Percentiles rank a stretch among this genome's conserved stretches.
Conservation (phyloP, 2,113 vertebrate genomes). For the Crotalus horridus region DNA sequence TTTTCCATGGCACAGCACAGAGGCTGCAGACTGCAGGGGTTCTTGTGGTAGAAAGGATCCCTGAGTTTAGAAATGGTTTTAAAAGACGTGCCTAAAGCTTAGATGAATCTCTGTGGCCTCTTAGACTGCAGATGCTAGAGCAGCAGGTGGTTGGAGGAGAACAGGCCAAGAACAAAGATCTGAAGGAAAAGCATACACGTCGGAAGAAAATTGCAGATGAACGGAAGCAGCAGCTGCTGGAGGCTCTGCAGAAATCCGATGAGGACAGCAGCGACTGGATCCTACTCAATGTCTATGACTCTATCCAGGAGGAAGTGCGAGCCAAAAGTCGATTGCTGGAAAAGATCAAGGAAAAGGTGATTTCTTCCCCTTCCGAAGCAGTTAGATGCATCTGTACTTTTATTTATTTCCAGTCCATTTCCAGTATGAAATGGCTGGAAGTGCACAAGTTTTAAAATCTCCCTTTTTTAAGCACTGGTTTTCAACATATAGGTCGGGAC, state of each 20-base stretch:
- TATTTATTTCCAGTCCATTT: neutral
- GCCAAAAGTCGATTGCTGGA: conserved; percentile 80
- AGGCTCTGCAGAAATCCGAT: conserved; percentile 67
- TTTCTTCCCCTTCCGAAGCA: neutral
- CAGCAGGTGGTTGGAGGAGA: conserved; percentile 82
- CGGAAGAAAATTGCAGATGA: conserved; percentile 75
- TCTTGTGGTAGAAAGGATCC: neutral
- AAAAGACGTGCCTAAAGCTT: neutral
- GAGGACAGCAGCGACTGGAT: conserved; percentile 77
- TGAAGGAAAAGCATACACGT: conserved; percentile 73
- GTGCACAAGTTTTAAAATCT: neutral
- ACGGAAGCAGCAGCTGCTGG: conserved; percentile 75
- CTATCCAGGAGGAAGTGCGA: conserved; percentile 84
- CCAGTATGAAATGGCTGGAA: neutral
- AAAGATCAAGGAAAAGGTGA: conserved; percentile 82
- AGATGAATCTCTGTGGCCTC: neutral
- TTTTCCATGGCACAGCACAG: neutral
- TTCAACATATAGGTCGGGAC: neutral
- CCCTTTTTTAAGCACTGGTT: neutral
- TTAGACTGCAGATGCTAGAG: conserved; percentile 85
- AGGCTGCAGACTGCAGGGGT: neutral
- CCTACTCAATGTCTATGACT: conserved; percentile 78
- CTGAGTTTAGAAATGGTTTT: neutral
- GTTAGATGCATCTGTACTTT: neutral
- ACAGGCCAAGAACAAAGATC: conserved; percentile 82